Base-by-base conservation (phyloP, 2,113 vertebrate genomes). In the Opisthocomus hoazin region DNA sequence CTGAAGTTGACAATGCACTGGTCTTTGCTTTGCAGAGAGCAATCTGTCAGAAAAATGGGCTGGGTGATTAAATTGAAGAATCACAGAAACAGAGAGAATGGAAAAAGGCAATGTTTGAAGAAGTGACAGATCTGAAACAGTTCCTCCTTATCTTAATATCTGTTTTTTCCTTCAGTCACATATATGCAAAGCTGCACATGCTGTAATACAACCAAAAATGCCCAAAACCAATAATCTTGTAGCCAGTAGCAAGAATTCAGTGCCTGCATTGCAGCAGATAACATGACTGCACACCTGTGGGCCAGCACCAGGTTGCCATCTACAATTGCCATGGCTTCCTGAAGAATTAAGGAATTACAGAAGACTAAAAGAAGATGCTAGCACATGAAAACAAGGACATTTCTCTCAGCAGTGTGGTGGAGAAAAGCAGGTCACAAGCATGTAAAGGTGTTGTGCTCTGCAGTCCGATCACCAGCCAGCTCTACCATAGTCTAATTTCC, bases 391-490 rank as follows among this genome's bases (percentile, higher is more conserved):
- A 68, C 0, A 3, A 81, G 8, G 30, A 39, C 39, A 34, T 7
- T 63, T 7, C 23, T 48, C 32, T 66, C 26, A 73, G 53, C 56
- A 87, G 41, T 1, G 4, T 32, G 18, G 8, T 57, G 58, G 5
- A 64, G 20, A 76, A 37, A 68, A 63, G 26, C 37, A 60, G 24
- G 19, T 65, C 63, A 58, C 51, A 69, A 83, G 63, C 23, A 48
- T 0, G 2, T 5, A 14, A 45, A 60, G 53, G 5, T 12, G 1
- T 13, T 0, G 15, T 43, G 36, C 36, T 48, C 27, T 46, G 37
- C 14, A 36, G 29, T 43, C 53, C 80, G 48, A 34, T 11, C 75
- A 58, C 9, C 46, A 71, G n/a, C 10, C 19, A 4, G 1, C 26
- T 79, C 75, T 51, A 43, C 9, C 21, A 9, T 3, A 0, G 0